Conservation (phyloP, 2,797 vertebrate genomes). For the Anas bahamensis region DNA sequence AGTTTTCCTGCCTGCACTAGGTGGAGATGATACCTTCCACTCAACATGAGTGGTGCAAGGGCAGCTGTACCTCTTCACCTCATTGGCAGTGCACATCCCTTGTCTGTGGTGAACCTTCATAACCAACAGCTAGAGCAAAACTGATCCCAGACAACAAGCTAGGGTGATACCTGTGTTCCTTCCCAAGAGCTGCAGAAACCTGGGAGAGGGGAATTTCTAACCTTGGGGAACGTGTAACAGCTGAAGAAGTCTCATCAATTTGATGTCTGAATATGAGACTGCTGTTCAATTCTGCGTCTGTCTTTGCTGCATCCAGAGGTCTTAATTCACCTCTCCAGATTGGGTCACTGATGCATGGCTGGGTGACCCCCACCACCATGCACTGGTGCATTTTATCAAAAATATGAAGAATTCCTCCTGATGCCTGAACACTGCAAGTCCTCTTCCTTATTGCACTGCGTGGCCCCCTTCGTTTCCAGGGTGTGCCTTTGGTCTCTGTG, state of each 20-base stretch:
- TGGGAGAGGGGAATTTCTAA: not conserved
- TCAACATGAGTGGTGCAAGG: not conserved
- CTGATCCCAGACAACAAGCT: not conserved
- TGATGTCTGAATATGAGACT: fast-evolving
- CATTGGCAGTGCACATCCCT: fast-evolving
- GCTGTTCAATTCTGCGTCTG: not conserved
- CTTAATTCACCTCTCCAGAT: fast-evolving
- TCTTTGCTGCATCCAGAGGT: not conserved
- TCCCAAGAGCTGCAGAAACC: not conserved
- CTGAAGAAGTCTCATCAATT: not conserved
- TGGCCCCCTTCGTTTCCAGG: not conserved
- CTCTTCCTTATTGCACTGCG: not conserved
- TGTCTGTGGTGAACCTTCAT: not conserved
- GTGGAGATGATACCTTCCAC: not conserved
- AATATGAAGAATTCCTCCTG: not conserved
- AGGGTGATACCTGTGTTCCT: not conserved
- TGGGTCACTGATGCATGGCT: fast-evolving
- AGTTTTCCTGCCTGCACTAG: fast-evolving
- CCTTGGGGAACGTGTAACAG: not conserved
- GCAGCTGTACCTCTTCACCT: not conserved
- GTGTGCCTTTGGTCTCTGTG: not conserved
- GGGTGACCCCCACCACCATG: not conserved
- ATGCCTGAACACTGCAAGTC: not conserved
- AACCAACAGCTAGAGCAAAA: not conserved
- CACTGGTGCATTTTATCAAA: not conserved